Evolutionary conservation across 2,888 invertebrate species (phyloP).

Genomic region (Keiferia lycopersicella): DNA sequence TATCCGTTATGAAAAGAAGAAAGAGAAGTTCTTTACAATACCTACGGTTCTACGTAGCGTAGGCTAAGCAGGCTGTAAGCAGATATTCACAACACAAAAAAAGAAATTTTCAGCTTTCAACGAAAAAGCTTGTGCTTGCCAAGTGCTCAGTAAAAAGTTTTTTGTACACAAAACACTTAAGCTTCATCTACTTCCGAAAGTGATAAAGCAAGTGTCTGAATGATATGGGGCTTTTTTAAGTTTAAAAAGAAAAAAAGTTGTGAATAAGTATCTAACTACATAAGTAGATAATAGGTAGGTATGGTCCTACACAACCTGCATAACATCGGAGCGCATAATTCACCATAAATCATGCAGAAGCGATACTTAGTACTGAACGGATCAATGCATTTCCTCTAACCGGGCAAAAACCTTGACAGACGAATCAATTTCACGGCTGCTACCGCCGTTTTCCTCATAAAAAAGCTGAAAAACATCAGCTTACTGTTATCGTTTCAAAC

Average conservation of each 20-base stretch:
- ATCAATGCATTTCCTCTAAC: constrained; percentile 27
- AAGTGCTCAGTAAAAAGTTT: background rate
- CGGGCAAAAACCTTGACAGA: constrained; percentile 25
- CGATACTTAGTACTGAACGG: background rate
- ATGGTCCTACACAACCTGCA: background rate
- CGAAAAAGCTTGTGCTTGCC: constrained; percentile 2
- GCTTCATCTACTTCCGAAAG: background rate
- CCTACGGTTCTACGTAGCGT: background rate
- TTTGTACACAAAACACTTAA: constrained; percentile 5
- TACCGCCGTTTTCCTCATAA: constrained; percentile 11
- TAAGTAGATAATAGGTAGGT: background rate
- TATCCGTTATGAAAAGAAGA: too few relatives aligned
- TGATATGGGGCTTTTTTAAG: too few relatives aligned
- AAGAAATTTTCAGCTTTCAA: background rate
- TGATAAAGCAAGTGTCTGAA: background rate
- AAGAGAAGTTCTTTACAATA: too few relatives aligned
- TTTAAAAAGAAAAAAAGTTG: too few relatives aligned
- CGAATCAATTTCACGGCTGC: constrained; percentile 1
- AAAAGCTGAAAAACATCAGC: constrained; percentile 19
- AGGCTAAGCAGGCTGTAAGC: background rate
- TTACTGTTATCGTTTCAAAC: constrained; percentile 8
- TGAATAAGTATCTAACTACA: too few relatives aligned
- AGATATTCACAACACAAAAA: background rate
- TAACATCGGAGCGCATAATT: background rate
- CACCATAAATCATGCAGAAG: background rate